Base-by-base conservation (phyloP, 2,797 vertebrate species). In the Vultur gryphus region DNA sequence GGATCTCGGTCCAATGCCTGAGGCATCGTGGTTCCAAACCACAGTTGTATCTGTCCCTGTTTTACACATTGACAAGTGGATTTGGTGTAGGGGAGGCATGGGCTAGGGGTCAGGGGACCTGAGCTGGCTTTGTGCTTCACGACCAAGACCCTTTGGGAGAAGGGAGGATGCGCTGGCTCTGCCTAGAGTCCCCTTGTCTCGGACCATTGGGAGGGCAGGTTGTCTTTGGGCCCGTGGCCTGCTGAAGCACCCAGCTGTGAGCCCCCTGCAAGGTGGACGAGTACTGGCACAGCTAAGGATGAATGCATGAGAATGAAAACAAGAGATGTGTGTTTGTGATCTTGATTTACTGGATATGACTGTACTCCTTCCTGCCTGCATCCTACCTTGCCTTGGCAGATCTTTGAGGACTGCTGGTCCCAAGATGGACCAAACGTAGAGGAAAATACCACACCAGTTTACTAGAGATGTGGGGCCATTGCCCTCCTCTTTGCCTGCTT, bases 381-480 rank as follows among this genome's bases (percentile, higher is more conserved):
- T 28, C 69, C 71, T 59, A 2, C 55, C 6, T 33, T 33, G 23
- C 54, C 26, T 3, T 3, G 44, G 58, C 12, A 43, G 46, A 43
- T 25, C 73, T 43, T 26, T 19, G 65, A 20, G 77, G 33, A 18
- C 39, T 13, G 31, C 64, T 39, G 57, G 25, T 81, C 69, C 48
- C 1, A 3, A 37, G 59, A 49, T 28, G 57, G 64, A 48, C n/a
- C n/a, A 75, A 13, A 16, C 1, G 0, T 3, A 26, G 33, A 29
- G 35, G 44, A 44, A 52, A 64, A 44, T 2, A 43, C 15, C 33
- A 39, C 24, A 33, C 31, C 72, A 31, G 7, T 37, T 69, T 10
- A 6, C 59, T 23, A 5, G n/a, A 28, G 51, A 16, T n/a, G 3
- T 2, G 4, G 24, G 24, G 19, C 62, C 1, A 0, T 33, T 44